These are phyloP conservation scores for Anhinga rufa DNA, from an alignment of 2,113 vertebrate genomes.

Conservation along the genomic window DNA sequence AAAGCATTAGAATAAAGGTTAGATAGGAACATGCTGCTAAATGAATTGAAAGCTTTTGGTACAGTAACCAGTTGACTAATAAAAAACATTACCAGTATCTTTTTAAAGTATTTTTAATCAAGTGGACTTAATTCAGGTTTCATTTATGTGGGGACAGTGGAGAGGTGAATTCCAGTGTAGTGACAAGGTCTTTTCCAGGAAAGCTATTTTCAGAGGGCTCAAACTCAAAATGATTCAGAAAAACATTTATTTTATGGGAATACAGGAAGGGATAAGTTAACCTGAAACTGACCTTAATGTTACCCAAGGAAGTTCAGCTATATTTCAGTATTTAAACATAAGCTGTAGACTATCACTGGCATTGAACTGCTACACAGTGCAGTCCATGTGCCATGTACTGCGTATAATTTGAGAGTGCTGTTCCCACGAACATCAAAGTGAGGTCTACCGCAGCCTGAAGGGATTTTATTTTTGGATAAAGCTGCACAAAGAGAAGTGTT, in stretches of 20 bases:
- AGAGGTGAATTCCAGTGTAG: not conserved
- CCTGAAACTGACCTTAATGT: slow-evolving; percentile 2
- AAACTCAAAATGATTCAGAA: not conserved
- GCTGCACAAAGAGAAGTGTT: slow-evolving; percentile 29
- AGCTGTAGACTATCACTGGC: not conserved
- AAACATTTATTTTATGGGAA: slow-evolving; percentile 19
- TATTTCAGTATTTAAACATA: slow-evolving; percentile 31
- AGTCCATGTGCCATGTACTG: not conserved
- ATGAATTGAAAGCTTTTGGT: not conserved
- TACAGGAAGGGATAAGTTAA: not conserved
- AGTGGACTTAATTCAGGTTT: not conserved
- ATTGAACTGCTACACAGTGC: not conserved
- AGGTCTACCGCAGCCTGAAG: slow-evolving; percentile 42
- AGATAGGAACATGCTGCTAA: not conserved
- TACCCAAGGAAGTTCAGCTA: not conserved
- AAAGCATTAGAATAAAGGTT: not conserved
- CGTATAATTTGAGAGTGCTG: slow-evolving; percentile 30
- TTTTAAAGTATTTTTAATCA: not conserved
- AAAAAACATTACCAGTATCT: not conserved
- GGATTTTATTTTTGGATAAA: slow-evolving; percentile 62
- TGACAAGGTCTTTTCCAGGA: not conserved
- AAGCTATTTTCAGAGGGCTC: not conserved
- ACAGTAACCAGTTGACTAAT: not conserved
- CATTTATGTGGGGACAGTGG: not conserved
- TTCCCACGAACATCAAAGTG: slow-evolving; percentile 42